phyloP scores from a whole-genome alignment of 2,888 invertebrate species.

The Lypha dubia region DNA sequence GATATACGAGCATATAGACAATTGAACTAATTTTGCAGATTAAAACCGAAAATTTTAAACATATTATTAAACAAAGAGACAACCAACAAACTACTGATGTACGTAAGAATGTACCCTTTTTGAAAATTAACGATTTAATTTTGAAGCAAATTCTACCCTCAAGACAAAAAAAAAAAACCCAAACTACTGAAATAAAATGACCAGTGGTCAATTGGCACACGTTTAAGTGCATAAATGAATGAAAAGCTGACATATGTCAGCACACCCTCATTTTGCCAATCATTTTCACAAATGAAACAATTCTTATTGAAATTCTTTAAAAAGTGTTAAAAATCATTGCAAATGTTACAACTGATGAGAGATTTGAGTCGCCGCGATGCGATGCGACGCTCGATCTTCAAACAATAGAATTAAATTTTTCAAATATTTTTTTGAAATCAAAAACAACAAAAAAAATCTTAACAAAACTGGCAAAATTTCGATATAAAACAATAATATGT shows the following conservation, averaged over 20 bases:
- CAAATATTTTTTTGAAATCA: slow-evolving; percentile 71
- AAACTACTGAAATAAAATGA: slow-evolving; percentile 68
- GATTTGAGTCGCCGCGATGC: slow-evolving; percentile 3
- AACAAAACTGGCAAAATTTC: slow-evolving; percentile 13
- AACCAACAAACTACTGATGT: slow-evolving; percentile 19
- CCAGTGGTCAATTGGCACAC: slow-evolving; percentile 73
- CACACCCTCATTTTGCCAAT: slow-evolving; percentile 73
- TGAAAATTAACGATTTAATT: slow-evolving; percentile 56
- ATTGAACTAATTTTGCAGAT: slow-evolving; percentile 81
- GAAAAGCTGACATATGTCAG: slow-evolving; percentile 68
- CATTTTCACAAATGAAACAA: slow-evolving; percentile 49
- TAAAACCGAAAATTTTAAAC: slow-evolving; percentile 78
- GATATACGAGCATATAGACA: slow-evolving; percentile 74
- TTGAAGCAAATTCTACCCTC: slow-evolving; percentile 55
- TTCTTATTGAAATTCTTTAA: slow-evolving; percentile 61
- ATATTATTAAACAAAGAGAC: slow-evolving; percentile 65
- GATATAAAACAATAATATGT: slow-evolving; percentile 31
- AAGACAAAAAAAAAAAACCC: slow-evolving; percentile 51
- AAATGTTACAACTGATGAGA: slow-evolving; percentile 47
- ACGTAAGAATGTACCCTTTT: slow-evolving; percentile 65
- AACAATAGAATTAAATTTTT: slow-evolving; percentile 76
- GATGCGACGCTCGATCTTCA: too few relatives aligned
- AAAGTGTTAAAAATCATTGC: slow-evolving; percentile 68
- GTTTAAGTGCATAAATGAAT: slow-evolving; percentile 56
- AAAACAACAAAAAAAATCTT: slow-evolving; percentile 29